These are phyloP conservation scores for Eilema caniola DNA, from an alignment of 2,888 invertebrate species.

Conservation along the genomic window DNA sequence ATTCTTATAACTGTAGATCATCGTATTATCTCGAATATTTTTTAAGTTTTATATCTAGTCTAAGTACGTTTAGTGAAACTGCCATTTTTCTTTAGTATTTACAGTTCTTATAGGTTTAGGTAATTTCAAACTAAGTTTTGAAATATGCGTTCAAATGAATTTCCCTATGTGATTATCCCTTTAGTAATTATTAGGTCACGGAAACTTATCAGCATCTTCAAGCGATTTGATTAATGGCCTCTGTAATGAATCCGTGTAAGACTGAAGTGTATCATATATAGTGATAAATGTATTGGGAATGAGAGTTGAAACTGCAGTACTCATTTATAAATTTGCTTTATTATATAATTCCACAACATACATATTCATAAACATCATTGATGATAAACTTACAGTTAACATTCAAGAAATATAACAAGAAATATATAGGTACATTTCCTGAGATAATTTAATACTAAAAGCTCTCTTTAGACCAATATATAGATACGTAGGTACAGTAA, in stretches of 20 bases:
- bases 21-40: neutral
- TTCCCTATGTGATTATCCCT: constrained; percentile 14
- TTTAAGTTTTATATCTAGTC: neutral
- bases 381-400: neutral
- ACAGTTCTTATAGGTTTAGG: neutral
- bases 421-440: no score
- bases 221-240: constrained; percentile 57
- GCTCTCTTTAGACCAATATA: neutral
- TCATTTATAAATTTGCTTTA: neutral
- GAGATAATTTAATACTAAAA: neutral
- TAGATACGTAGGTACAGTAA: no score
- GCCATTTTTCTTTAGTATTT: constrained; percentile 1
- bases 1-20: neutral
- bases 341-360: neutral
- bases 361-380: neutral
- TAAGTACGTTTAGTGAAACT: neutral
- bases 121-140: neutral
- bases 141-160: constrained; percentile 11
- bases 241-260: constrained; percentile 57
- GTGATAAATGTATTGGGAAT: constrained; percentile 26
- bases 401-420: neutral
- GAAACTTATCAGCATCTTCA: constrained; percentile 39
- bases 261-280: constrained; percentile 54
- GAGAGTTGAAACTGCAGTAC: constrained; percentile 23
- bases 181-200: constrained; percentile 6